Evolutionary conservation across 2,888 invertebrate genomes (phyloP).

Genomic region (Ectemnius continuus): DNA sequence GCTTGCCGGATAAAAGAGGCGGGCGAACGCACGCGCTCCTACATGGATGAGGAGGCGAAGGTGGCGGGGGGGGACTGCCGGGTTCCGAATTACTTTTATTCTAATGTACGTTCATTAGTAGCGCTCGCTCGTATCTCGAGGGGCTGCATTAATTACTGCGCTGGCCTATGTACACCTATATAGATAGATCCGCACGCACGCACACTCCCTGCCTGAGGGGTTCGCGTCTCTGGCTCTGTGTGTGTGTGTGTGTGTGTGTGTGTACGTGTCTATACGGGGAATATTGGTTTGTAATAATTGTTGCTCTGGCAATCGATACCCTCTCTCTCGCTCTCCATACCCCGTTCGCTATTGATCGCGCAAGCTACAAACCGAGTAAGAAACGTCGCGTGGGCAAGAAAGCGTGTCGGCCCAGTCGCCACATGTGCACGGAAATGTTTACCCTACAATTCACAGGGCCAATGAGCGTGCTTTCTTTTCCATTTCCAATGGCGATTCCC

Average conservation of each 20-base stretch:
- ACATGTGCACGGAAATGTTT: conserved; percentile 50
- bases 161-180: conserved; percentile 30
- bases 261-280: conserved; percentile 15
- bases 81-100: too few species aligned
- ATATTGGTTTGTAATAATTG: conserved; percentile 62
- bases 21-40: too few species aligned
- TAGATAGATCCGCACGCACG: too few species aligned
- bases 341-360: conserved; percentile 58
- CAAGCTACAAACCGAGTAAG: conserved; percentile 51
- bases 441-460: conserved; percentile 17
- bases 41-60: too few species aligned
- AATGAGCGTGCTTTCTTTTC: too few species aligned
- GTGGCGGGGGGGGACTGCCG: too few species aligned
- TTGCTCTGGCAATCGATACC: conserved; percentile 60
- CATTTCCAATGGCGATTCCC: too few species aligned
- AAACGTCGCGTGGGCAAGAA: conserved; percentile 64
- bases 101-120: too few species aligned
- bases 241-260: neutral
- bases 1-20: too few species aligned
- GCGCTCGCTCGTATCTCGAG: too few species aligned
- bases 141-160: conserved; percentile 43
- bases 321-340: conserved; percentile 30
- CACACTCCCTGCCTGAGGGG: too few species aligned
- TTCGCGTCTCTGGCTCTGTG: neutral
- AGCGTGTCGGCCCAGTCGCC: conserved; percentile 57